Evolutionary conservation across 2,888 invertebrate species (phyloP).

Genomic region (Tipula helvola): DNA sequence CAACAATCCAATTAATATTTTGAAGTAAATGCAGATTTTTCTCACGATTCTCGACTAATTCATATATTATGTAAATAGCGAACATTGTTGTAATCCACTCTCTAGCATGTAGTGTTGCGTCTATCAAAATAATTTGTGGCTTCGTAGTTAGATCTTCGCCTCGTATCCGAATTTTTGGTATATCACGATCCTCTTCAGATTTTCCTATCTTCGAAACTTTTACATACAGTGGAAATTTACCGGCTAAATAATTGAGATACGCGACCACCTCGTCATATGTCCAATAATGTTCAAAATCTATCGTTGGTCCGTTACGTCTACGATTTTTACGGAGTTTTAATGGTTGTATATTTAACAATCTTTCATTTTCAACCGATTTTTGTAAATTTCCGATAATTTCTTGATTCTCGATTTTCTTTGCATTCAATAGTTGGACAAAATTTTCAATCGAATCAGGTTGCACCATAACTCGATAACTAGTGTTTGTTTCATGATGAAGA

Average conservation of each 20-base stretch:
- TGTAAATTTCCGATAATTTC: background rate
- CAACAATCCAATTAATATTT: background rate
- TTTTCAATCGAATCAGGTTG: background rate
- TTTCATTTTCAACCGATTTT: background rate
- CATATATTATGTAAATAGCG: background rate
- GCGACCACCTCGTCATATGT: background rate
- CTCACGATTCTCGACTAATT: background rate
- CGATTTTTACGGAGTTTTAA: background rate
- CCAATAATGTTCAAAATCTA: background rate
- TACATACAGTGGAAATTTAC: background rate
- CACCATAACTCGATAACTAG: background rate
- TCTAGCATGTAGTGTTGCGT: background rate
- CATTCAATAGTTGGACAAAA: background rate
- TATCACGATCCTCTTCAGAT: background rate
- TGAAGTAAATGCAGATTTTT: background rate
- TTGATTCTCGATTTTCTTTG: background rate
- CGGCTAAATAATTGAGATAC: background rate
- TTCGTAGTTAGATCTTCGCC: background rate
- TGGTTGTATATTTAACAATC: background rate
- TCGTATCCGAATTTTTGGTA: background rate
- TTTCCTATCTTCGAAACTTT: background rate
- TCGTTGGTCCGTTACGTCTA: background rate
- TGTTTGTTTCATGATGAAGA: background rate
- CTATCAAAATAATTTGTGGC: background rate
- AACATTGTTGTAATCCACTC: background rate